Conservation (phyloP, 1,140 invertebrate species). For the Popillia japonica region DNA sequence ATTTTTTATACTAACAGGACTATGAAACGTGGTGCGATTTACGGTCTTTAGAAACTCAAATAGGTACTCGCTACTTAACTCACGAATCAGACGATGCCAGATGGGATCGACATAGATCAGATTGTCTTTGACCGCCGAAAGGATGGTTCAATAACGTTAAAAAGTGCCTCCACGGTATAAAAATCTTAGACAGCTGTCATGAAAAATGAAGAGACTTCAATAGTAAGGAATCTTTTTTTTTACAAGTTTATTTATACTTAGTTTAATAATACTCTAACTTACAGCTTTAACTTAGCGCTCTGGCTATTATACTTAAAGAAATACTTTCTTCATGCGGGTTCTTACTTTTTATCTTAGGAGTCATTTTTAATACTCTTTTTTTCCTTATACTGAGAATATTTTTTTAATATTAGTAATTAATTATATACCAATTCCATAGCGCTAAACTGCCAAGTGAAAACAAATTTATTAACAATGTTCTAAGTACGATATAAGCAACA, state of each 20-base stretch:
- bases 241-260: slow-evolving; percentile 36
- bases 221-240: background rate
- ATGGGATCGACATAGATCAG: slow-evolving; percentile 70
- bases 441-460: slow-evolving; percentile 17
- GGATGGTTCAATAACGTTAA: slow-evolving; percentile 57
- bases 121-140: slow-evolving; percentile 57
- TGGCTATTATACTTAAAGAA: background rate
- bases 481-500: background rate
- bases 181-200: slow-evolving; percentile 38
- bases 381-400: background rate
- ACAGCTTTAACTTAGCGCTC: slow-evolving; percentile 13
- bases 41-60: slow-evolving; percentile 83
- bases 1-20: slow-evolving; percentile 70
- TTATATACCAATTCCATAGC: background rate
- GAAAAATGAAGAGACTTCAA: slow-evolving; percentile 18
- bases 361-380: slow-evolving; percentile 11
- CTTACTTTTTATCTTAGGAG: background rate
- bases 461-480: background rate
- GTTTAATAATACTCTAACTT: slow-evolving; percentile 29
- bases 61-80: slow-evolving; percentile 89
- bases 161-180: slow-evolving; percentile 57
- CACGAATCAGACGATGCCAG: slow-evolving; percentile 95
- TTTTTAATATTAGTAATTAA: background rate
- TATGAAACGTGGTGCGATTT: slow-evolving; percentile 96
- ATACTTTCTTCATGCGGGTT: background rate